Evolutionary conservation across 53 echinoderm and acorn worm genomes (phyloP), one percentile per base, ranked within the genome.

Genomic region (Paracentrotus lividus): DNA sequence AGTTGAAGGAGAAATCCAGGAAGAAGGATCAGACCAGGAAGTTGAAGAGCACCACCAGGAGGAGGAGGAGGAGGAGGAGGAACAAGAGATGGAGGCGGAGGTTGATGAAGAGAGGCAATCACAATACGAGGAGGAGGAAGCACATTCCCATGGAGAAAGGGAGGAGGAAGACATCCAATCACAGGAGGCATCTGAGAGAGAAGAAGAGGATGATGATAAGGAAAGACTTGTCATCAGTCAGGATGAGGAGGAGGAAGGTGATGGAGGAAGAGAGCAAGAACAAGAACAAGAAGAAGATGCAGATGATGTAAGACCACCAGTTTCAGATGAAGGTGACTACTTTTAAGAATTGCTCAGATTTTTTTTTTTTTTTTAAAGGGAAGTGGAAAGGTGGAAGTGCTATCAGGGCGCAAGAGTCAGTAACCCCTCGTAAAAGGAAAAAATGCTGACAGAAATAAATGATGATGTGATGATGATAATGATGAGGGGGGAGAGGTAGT

Each of bases 221-320:
- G 93, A 51, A 21, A 61, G 36, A 56, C 87, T 87, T 34, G 90
- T 93, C 12, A 93, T 92, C 32, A 94, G 90, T 53, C 75, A 86
- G 31, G 95, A 93, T 77, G 95, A 90, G 43, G 95, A 93, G 77
- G 95, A 85, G 49, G 90, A 84, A 47, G 89, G 68, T 88, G 93
- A 94, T 38, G 88, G 92, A 52, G 66, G 89, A 53, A 47, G 47
- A 53, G 96, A 88, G 38, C 60, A 24, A 53, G 92, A 84, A 58
- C 89, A 92, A 34, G 51, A 81, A 23, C 89, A 85, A 49, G 72
- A 86, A 43, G 94, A 64, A 57, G 93, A 94, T 24, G 93, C 93
- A 31, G 89, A 51, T 13, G 94, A 57, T 47, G 93, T 49, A 75
- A 87, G 64, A 36, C 91, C 61, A 40, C 66, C 57, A 8, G 85